Conservation (phyloP, 2,113 vertebrate genomes). For the Dipodomys ordii region DNA sequence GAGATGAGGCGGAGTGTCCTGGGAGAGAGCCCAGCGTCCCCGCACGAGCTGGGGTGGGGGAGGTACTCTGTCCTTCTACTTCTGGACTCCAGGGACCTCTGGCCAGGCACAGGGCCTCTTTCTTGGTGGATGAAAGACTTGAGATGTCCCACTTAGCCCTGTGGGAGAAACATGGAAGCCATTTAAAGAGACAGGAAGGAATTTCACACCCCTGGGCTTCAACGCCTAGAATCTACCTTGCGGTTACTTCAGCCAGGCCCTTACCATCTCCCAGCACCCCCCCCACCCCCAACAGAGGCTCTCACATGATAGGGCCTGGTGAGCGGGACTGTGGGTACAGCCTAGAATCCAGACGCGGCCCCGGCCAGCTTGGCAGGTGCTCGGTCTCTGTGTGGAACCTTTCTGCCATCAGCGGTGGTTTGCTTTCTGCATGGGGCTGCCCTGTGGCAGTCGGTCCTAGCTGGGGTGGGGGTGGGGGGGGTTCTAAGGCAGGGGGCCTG, state of each 20-base stretch:
- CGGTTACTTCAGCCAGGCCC: conserved; percentile 1
- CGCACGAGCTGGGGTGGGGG: too few relatives aligned
- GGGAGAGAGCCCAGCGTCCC: neutral
- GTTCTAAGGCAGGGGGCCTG: conserved; percentile 68
- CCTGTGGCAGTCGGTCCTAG: conserved; percentile 73
- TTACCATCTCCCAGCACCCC: neutral
- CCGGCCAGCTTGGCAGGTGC: conserved; percentile 71
- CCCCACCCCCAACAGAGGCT: neutral
- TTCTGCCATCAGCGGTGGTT: conserved; percentile 21
- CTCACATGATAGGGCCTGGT: conserved; percentile 77
- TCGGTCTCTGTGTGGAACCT: conserved; percentile 72
- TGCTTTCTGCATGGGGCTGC: conserved; percentile 68
- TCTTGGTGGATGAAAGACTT: rapidly evolving
- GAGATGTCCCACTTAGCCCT: rapidly evolving
- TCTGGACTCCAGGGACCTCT: neutral
- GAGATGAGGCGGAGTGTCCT: neutral
- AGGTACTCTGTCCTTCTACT: too few relatives aligned
- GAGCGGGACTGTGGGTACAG: conserved; percentile 78
- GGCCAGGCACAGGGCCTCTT: neutral
- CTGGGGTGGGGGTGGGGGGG: conserved; percentile 61
- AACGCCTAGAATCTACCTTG: conserved; percentile 80
- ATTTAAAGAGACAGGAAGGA: neutral
- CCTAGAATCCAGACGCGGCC: conserved; percentile 78
- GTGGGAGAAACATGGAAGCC: neutral
- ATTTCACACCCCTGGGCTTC: neutral